Evolutionary conservation across 2,113 vertebrate species (phyloP), one percentile per base, ranked within the genome.

Genomic region (Dicrurus megarhynchus): DNA sequence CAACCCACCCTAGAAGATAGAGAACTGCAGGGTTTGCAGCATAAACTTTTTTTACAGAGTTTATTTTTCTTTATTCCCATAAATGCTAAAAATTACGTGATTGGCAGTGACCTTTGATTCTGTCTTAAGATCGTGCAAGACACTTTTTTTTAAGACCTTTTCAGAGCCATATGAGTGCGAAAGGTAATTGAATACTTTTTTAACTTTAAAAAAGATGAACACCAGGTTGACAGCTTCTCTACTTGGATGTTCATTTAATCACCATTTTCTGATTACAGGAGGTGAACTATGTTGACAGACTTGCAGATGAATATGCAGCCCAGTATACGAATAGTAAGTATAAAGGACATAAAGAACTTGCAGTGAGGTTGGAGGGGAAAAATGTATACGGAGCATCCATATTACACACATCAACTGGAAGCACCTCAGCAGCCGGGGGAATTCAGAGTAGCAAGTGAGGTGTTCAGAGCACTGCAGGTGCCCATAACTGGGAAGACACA

Each of bases 181-280:
- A 96, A 85, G 55, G 81, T 73, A 95, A 87, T 47, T 73, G 61
- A 96, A 84, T 59, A 32, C 78, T 84, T 90, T 87, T 94, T 95
- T 32, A 79, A 77, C 67, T 91, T 94, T 79, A 49, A 81, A 82
- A 85, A 83, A 77, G 68, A 96, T 80, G 93, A 96, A 77, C 71
- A 94, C 92, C 52, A 90, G 82, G 90, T 86, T 96, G 96, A 96
- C 95, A 96, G 93, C 88, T 97, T 94, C 93, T 95, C 82, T 92
- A 93, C 93, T 88, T 96, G 90, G 71, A 92, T 96, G 95, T 96
- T 97, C 95, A 95, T 96, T 95, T 96, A 96, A 96, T 97, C 95
- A 92, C 93, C 85, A 74, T 86, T 92, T 97, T 87, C 93, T 97
- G 95, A 97, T 96, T 90, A 81, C 79, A 90, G 52, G 88, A 96